phyloP scores from a whole-genome alignment of 2,888 invertebrate species.

The Eumacrocentrus americanus region DNA sequence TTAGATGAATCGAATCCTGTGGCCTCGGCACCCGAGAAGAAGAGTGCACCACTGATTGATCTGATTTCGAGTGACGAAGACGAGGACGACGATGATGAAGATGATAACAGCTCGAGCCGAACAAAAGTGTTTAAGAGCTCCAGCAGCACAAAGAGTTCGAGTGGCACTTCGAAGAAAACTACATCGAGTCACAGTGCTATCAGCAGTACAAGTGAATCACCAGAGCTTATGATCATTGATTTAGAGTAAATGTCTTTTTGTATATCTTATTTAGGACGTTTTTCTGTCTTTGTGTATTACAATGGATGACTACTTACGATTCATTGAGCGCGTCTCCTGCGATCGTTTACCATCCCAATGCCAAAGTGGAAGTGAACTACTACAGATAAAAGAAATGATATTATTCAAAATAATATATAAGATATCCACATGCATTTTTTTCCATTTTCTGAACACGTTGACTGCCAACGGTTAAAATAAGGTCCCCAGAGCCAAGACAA shows the following conservation, averaged over 20 bases:
- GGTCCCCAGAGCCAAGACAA: not conserved
- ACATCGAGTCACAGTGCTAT: slow-evolving; percentile 53
- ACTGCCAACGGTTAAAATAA: not conserved
- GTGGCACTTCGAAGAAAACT: slow-evolving; percentile 49
- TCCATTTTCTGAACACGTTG: no score
- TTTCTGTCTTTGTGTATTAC: slow-evolving; percentile 26
- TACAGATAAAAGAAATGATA: no score
- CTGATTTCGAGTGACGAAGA: slow-evolving; percentile 59
- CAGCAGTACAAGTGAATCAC: slow-evolving; percentile 55
- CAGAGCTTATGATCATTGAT: slow-evolving; percentile 60
- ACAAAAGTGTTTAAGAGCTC: slow-evolving; percentile 46
- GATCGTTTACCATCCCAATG: slow-evolving; percentile 15
- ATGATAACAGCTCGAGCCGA: slow-evolving; percentile 1
- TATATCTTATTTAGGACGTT: not conserved
- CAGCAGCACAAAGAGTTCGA: slow-evolving; percentile 44
- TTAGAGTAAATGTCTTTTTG: slow-evolving; percentile 49
- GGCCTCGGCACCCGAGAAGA: slow-evolving; percentile 51
- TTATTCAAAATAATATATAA: no score
- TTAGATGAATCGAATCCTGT: slow-evolving; percentile 53
- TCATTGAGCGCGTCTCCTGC: no score
- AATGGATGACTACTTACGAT: not conserved
- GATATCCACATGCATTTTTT: not conserved
- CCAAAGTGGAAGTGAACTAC: not conserved
- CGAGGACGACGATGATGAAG: slow-evolving; percentile 47
- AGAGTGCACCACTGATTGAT: slow-evolving; percentile 57